Conservation (phyloP, 2,113 vertebrate genomes). For the Pelobates fuscus region DNA sequence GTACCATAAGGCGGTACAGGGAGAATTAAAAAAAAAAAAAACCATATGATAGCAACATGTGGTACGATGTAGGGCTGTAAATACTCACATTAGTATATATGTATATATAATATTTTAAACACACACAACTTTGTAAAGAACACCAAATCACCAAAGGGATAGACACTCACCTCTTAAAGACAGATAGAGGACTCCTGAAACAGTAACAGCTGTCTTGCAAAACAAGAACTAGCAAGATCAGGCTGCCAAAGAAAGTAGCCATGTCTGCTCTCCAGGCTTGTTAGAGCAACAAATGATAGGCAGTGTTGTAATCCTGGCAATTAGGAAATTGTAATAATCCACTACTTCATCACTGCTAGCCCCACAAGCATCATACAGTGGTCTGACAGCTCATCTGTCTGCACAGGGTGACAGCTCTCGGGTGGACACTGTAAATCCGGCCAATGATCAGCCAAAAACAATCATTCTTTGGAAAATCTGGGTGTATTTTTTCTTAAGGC, state of each 20-base stretch:
- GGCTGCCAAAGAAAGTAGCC: conserved; percentile 66
- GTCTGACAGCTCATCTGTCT: conserved; percentile 59
- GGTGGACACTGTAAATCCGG: conserved; percentile 39
- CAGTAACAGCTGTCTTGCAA: conserved; percentile 71
- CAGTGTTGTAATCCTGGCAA: conserved; percentile 55
- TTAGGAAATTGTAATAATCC: conserved; percentile 59
- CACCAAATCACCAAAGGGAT: not conserved
- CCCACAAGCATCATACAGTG: conserved; percentile 57
- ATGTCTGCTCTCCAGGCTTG: conserved; percentile 68
- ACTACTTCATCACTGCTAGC: conserved; percentile 64
- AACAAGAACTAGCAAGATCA: conserved; percentile 71
- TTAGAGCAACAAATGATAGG: conserved; percentile 54
- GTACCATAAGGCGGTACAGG: too few species aligned
- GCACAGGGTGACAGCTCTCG: conserved; percentile 39
- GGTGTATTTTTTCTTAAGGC: conserved; percentile 4
- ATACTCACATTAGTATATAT: too few species aligned
- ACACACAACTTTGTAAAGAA: too few species aligned
- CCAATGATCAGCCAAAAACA: conserved; percentile 51
- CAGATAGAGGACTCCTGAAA: conserved; percentile 66
- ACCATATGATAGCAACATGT: too few species aligned
- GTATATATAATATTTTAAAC: too few species aligned
- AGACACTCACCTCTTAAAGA: conserved; percentile 84
- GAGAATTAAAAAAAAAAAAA: too few species aligned
- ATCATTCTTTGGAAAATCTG: conserved; percentile 25
- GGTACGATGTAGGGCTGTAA: too few species aligned